A percentile compares a stretch with the other conserved stretches of the same genome.
These are phyloP conservation scores for Rhipidura dahli DNA, from an alignment of 2,113 vertebrate species.

Conservation along the genomic window DNA sequence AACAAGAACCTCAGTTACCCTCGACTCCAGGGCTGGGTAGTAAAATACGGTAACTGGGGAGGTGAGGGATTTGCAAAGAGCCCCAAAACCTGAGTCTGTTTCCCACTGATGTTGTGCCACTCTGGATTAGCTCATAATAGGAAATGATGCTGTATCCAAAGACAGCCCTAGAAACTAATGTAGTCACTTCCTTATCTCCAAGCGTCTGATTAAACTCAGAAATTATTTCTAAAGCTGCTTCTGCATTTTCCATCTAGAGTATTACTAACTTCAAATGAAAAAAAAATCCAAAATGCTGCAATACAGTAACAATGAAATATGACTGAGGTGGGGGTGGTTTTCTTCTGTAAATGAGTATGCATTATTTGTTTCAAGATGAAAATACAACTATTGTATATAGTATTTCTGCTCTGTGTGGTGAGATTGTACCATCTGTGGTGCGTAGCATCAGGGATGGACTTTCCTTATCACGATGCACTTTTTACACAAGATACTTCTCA, in stretches of 20 bases:
- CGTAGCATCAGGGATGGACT: not conserved
- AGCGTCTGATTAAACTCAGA: not conserved
- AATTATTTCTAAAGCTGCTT: conserved; percentile 21
- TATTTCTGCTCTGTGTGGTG: not conserved
- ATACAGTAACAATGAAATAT: not conserved
- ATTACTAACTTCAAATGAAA: not conserved
- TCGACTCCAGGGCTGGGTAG: not conserved
- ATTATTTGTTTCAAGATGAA: not conserved
- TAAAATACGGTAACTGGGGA: not conserved
- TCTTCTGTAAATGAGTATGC: not conserved
- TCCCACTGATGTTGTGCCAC: not conserved
- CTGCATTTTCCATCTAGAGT: not conserved
- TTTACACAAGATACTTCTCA: not conserved
- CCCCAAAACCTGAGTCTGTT: not conserved
- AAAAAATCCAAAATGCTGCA: not conserved
- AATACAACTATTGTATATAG: not conserved
- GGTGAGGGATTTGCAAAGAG: not conserved
- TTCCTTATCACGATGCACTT: not conserved
- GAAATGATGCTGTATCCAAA: not conserved
- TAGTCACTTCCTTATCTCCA: conserved; percentile 27
- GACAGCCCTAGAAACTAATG: not conserved
- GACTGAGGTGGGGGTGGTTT: not conserved
- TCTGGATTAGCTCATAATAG: not conserved
- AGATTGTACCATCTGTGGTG: not conserved
- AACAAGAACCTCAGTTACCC: not conserved